Evolutionary conservation across 2,113 vertebrate species (phyloP), one percentile per base, ranked within the genome.

Genomic region (Varanus komodoensis): DNA sequence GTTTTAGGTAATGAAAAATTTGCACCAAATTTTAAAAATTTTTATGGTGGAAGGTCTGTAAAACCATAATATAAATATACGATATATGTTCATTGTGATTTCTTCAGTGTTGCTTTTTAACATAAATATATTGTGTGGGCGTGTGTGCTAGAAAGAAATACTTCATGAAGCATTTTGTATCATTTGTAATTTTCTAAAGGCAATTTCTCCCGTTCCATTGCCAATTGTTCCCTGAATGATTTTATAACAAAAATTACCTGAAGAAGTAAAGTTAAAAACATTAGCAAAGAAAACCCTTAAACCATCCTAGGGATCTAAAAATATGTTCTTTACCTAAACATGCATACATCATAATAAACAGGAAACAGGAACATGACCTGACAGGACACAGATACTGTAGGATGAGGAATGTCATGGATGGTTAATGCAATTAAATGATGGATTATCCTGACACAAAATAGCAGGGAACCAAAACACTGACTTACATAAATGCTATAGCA

Each of bases 1-100:
- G 93, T 50, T 91, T 89, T 92, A 91, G 82, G 94, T 95, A 95
- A 68, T 87, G 91, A 96, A 96, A 95, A 96, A 80, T 87, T 80
- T 91, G 92, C 93, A 93, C 91, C 93, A 91, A 89, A 91, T 80
- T 57, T 80, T 84, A 86, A 84, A 89, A 80, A 83, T 48, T 79
- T 86, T 84, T 89, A 86, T 1, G 6, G 75, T 29, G 71, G 2
- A 95, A 67, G 94, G 77, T 94, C 94, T 95, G 82, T 88, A 94
- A 91, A 15, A 92, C 38, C 91, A 93, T 27, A 57, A 1, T 88
- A 79, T 95, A 93, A 95, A 94, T 95, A 95, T 93, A 92, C 48
- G 86, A 92, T 95, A 84, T 89, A 92, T 77, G 90, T 84, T 87
- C 91, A 90, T 84, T 87, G 92, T 89, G 91, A 91, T 93, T 93